A percentile compares a stretch with the other conserved stretches of the same genome.
These are phyloP conservation scores for Cryptocephalus primarius DNA, from an alignment of 2,888 invertebrate species.

Conservation along the genomic window DNA sequence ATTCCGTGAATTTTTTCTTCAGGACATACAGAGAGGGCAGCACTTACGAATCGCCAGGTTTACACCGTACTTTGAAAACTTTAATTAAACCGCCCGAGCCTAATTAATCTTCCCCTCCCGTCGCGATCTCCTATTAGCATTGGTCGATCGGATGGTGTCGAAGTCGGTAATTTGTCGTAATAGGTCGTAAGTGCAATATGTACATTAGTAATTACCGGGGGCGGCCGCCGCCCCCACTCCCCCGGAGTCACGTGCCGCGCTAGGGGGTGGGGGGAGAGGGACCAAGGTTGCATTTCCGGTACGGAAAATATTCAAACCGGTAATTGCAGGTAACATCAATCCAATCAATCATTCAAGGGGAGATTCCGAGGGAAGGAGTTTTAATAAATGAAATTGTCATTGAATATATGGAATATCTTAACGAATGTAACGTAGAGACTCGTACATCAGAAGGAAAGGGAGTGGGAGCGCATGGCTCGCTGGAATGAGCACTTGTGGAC, in stretches of 20 bases:
- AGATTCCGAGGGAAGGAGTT: no score
- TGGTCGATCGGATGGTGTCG: conserved; percentile 13
- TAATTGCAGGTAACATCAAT: conserved; percentile 31
- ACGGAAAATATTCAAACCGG: conserved; percentile 34
- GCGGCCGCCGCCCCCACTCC: conserved; percentile 1
- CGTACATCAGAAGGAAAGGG: no score
- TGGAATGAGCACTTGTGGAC: no score
- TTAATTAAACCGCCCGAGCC: background rate
- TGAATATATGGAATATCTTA: no score
- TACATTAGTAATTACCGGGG: conserved; percentile 23
- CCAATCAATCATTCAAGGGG: no score
- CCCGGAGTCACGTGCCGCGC: conserved; percentile 11
- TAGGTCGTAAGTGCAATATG: conserved; percentile 23
- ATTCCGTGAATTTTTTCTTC: no score
- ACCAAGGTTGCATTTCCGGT: conserved; percentile 32
- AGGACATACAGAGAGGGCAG: no score
- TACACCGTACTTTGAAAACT: no score
- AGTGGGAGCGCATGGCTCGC: no score
- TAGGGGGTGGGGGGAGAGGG: conserved; percentile 22
- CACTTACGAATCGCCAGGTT: no score
- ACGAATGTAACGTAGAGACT: no score
- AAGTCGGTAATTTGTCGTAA: conserved; percentile 19
- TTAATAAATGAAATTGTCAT: no score
- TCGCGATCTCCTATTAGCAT: conserved; percentile 14
- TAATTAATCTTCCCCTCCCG: background rate